Evolutionary conservation across 2,888 invertebrate species (phyloP).

Genomic region (Hedychridium roseum): DNA sequence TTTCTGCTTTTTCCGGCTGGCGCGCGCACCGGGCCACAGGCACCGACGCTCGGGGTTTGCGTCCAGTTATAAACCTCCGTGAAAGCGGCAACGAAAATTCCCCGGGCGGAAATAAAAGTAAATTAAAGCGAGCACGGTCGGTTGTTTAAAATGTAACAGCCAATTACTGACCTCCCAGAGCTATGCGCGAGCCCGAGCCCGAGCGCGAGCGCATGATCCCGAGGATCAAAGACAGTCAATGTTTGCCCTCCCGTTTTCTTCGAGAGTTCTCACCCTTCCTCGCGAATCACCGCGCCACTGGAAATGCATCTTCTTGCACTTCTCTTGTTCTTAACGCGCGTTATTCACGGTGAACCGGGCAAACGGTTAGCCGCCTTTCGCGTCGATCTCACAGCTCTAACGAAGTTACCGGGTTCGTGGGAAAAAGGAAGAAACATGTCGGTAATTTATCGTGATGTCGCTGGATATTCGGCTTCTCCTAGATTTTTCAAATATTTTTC

Average conservation of each 20-base stretch:
- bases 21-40: conserved; percentile 2
- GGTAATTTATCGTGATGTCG: no score
- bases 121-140: conserved; percentile 47
- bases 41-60: conserved; percentile 16
- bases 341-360: no score
- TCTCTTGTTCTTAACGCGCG: no score
- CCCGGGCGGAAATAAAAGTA: conserved; percentile 53
- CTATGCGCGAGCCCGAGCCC: conserved; percentile 16
- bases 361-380: no score
- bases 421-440: no score
- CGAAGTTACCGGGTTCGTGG: no score
- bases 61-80: conserved; percentile 35
- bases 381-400: no score
- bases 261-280: conserved; percentile 6
- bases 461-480: no score
- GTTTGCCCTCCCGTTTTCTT: conserved; percentile 19
- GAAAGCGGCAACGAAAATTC: conserved; percentile 43
- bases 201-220: conserved; percentile 18
- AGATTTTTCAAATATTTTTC: no score
- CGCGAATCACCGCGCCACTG: conserved; percentile 3
- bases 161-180: conserved; percentile 44
- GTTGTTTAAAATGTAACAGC: conserved; percentile 53
- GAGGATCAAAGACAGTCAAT: conserved; percentile 21
- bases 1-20: background rate
- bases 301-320: no score